Conservation (phyloP, 2,113 vertebrate genomes). For the Clupea harengus region DNA sequence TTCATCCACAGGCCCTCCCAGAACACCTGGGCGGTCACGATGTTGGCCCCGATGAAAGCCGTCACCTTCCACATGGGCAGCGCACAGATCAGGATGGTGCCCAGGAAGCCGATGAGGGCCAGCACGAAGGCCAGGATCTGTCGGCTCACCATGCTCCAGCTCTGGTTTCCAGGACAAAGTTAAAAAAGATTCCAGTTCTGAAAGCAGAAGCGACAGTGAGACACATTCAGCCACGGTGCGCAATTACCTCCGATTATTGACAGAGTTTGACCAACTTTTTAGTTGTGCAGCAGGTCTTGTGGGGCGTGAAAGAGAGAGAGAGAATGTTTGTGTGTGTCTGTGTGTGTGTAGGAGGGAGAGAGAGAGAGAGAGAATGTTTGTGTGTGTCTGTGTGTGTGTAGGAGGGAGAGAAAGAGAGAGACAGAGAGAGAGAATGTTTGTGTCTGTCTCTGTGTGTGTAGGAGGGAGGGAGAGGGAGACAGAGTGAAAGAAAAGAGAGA, state of each 20-base stretch:
- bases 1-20: constrained; percentile 85
- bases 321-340: no score
- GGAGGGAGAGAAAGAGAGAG: neutral
- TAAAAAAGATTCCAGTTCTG: neutral
- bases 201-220: neutral
- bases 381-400: neutral
- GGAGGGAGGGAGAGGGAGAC: neutral
- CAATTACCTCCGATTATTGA: neutral
- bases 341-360: neutral
- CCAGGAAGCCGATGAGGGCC: constrained; percentile 80
- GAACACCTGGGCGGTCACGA: constrained; percentile 82
- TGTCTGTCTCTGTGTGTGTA: neutral
- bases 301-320: neutral
- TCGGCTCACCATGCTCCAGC: constrained; percentile 59
- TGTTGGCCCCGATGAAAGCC: constrained; percentile 84
- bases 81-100: constrained; percentile 80
- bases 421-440: neutral
- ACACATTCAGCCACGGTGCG: neutral
- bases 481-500: constrained; percentile 10
- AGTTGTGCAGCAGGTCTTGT: constrained; percentile 39
- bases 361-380: neutral
- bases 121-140: constrained; percentile 79
- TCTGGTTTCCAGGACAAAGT: neutral
- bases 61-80: constrained; percentile 89
- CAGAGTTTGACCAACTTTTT: neutral